Evolutionary conservation across 2,888 invertebrate species (phyloP).

Genomic region (Meloe dianella): DNA sequence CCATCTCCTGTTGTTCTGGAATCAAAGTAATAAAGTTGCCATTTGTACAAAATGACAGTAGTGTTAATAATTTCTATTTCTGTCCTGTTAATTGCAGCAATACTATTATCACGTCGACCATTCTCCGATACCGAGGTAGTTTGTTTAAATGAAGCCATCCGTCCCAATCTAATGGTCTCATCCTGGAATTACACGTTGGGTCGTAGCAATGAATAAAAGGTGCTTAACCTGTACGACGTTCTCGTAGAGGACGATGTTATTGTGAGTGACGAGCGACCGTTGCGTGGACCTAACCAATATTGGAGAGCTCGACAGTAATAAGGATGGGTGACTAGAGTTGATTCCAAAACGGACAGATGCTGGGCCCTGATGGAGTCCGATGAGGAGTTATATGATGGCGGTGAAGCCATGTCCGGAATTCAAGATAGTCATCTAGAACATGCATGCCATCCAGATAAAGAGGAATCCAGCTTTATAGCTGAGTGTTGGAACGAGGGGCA

Average conservation of each 20-base stretch:
- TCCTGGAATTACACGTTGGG: conserved; percentile 30
- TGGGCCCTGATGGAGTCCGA: conserved; percentile 42
- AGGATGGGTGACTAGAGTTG: conserved; percentile 46
- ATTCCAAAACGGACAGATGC: conserved; percentile 47
- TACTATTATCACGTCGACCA: conserved; percentile 6
- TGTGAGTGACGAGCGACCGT: conserved; percentile 41
- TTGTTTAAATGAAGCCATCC: not conserved
- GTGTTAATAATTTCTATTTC: not conserved
- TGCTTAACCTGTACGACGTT: conserved; percentile 35
- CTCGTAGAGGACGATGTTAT: conserved; percentile 34
- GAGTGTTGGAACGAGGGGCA: not conserved
- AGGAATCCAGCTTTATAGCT: not conserved
- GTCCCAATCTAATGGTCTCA: conserved; percentile 28
- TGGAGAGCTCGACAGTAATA: conserved; percentile 38
- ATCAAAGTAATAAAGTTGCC: not conserved
- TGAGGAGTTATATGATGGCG: conserved; percentile 48
- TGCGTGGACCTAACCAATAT: conserved; percentile 38
- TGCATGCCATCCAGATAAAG: conserved; percentile 2
- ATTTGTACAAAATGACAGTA: not conserved
- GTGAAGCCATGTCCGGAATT: conserved; percentile 41
- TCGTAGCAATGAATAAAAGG: conserved; percentile 34
- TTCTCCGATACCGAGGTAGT: not conserved
- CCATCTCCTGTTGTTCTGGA: not conserved
- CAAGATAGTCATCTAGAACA: conserved; percentile 32
- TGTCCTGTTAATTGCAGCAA: not conserved